phyloP scores from a whole-genome alignment of 2,113 vertebrate genomes.

The Albula glossodonta region DNA sequence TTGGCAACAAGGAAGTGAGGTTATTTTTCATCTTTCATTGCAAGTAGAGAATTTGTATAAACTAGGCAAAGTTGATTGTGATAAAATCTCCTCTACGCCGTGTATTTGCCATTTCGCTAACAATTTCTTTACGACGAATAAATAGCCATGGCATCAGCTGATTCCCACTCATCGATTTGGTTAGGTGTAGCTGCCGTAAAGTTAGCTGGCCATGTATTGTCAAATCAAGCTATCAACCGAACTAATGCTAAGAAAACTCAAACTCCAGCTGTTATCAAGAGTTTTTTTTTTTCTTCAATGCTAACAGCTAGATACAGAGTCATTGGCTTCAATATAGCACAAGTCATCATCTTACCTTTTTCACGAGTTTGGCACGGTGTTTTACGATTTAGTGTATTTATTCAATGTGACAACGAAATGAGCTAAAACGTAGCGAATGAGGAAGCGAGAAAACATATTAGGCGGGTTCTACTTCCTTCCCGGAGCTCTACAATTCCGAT shows the following conservation, averaged over 20 bases:
- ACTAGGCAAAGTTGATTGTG: background rate
- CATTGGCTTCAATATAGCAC: background rate
- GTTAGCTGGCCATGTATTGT: background rate
- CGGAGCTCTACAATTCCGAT: slow-evolving; percentile 46
- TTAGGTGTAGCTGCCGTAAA: background rate
- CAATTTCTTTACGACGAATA: background rate
- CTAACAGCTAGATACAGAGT: background rate
- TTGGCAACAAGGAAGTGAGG: background rate
- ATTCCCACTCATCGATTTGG: background rate
- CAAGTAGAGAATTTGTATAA: background rate
- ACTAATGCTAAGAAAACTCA: too few relatives aligned
- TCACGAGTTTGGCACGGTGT: background rate
- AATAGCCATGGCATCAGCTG: background rate
- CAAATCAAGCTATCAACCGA: too few relatives aligned
- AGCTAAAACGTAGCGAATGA: background rate
- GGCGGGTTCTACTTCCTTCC: slow-evolving; percentile 61
- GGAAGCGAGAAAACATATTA: slow-evolving; percentile 36
- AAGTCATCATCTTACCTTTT: background rate
- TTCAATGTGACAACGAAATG: background rate
- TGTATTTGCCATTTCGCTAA: background rate
- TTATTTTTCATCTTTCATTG: background rate
- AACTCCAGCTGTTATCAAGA: too few relatives aligned
- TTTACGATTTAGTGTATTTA: background rate
- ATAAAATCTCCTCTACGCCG: background rate
- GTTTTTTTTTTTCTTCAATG: background rate